Conservation (phyloP, 2,888 invertebrate genomes). For the Andrena fulva region DNA sequence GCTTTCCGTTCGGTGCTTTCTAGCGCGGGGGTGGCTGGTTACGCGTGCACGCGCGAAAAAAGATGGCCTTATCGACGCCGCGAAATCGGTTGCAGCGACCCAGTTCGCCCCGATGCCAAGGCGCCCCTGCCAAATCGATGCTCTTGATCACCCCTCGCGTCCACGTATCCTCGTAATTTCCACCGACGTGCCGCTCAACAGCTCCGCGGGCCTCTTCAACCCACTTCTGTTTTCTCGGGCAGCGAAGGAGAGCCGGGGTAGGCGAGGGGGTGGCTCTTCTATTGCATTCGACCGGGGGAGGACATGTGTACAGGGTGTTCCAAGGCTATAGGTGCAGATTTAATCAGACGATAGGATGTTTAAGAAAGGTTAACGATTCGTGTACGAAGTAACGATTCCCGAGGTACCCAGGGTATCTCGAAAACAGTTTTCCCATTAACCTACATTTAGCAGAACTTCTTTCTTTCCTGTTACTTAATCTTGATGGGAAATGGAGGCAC, state of each 20-base stretch:
- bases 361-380: too few relatives aligned
- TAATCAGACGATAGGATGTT: not conserved
- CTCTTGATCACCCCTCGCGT: slow-evolving; percentile 48
- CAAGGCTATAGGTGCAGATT: not conserved
- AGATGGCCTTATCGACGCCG: slow-evolving; percentile 38
- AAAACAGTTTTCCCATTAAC: too few relatives aligned
- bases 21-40: not conserved
- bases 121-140: slow-evolving; percentile 63
- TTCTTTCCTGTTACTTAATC: too few relatives aligned
- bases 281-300: not conserved
- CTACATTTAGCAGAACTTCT: too few relatives aligned
- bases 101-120: slow-evolving; percentile 52
- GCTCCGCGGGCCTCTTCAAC: slow-evolving; percentile 21
- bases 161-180: slow-evolving; percentile 41
- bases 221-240: slow-evolving; percentile 14
- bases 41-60: slow-evolving; percentile 20
- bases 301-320: not conserved
- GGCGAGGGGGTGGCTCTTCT: not conserved
- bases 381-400: too few relatives aligned
- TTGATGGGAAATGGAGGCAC: too few relatives aligned
- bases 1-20: slow-evolving; percentile 48
- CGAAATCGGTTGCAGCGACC: slow-evolving; percentile 60
- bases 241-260: not conserved
- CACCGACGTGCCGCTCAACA: slow-evolving; percentile 20
- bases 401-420: too few relatives aligned